Evolutionary conservation across 1,140 invertebrate species (phyloP), one percentile per base, ranked within the genome.

Genomic region (Lasioglossum albipes): DNA sequence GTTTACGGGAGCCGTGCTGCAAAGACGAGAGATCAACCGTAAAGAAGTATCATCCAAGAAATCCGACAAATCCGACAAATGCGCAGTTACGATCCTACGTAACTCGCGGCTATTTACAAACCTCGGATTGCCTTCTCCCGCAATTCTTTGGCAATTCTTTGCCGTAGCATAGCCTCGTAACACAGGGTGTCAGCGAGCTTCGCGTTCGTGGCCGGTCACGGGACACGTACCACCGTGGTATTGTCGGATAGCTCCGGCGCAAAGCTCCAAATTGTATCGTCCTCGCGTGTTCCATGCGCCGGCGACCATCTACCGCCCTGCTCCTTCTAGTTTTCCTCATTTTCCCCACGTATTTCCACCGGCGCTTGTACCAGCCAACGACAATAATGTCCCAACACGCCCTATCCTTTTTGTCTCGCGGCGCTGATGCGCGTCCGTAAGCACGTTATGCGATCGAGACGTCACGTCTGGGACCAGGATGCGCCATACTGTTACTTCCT

Each of bases 201-300:
- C 9, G 45, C 2, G 45, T 49, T 12, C 10, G 9, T 45, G 45
- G 6, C 45, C 45, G 45, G 66, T 52, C 69, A 76, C 84, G 79
- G 82, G 85, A 86, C 90, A 90, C 90, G 90, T 89, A 89, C 59
- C 87, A 75, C 83, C 68, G 78, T 82, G 86, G 86, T 92, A 92
- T 92, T 91, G 91, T 93, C 91, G 90, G 89, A 88, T 89, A 88
- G 89, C 89, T 89, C 87, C 85, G 88, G 86, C 84, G 81, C 82
- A 84, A 85, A 85, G 88, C 89, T 90, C 87, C 88, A 91, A 92
- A 92, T 92, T 92, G 89, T 90, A 89, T 91, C 87, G 86, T 88
- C 84, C 87, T 88, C 87, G 88, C 78, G 83, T 81, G 82, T 75
- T 88, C 84, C 83, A 85, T 89, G 77, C 78, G 75, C 77, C 71